Conservation (phyloP, 2,888 invertebrate genomes). For the Campoletis raptor region DNA sequence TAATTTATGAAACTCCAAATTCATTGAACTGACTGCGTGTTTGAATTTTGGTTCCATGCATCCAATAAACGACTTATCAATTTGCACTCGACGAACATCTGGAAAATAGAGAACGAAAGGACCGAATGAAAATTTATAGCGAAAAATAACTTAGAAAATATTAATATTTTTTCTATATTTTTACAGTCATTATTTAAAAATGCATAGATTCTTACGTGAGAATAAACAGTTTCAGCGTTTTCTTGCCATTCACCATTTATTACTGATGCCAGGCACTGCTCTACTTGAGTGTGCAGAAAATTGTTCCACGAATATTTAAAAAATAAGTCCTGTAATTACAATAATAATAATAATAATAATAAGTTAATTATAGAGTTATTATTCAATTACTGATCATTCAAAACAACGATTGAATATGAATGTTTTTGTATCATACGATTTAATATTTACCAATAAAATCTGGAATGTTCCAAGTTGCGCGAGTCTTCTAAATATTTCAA, state of each 20-base stretch:
- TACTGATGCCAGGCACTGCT: conserved; percentile 91
- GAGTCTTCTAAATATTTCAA: conserved; percentile 89
- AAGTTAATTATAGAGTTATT: neutral
- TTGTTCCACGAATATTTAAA: conserved; percentile 97
- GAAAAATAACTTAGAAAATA: conserved; percentile 76
- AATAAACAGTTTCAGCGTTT: conserved; percentile 85
- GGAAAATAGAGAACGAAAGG: conserved; percentile 64
- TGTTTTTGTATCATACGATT: neutral
- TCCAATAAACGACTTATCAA: conserved; percentile 92
- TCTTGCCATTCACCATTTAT: conserved; percentile 85
- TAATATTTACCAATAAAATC: conserved; percentile 86
- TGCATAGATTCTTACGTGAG: conserved; percentile 85
- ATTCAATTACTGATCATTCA: neutral
- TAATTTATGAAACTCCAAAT: conserved; percentile 3
- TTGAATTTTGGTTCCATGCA: conserved; percentile 92
- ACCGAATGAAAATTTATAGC: neutral
- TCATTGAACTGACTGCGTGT: conserved; percentile 89
- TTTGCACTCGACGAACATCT: conserved; percentile 93
- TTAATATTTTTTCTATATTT: neutral
- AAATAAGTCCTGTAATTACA: conserved; percentile 91
- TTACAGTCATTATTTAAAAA: neutral
- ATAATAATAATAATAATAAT: neutral
- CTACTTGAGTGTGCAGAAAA: conserved; percentile 96
- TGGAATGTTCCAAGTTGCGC: conserved; percentile 86
- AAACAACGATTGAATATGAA: neutral